Conservation (phyloP, 2,113 vertebrate species). For the Chamaea fasciata region DNA sequence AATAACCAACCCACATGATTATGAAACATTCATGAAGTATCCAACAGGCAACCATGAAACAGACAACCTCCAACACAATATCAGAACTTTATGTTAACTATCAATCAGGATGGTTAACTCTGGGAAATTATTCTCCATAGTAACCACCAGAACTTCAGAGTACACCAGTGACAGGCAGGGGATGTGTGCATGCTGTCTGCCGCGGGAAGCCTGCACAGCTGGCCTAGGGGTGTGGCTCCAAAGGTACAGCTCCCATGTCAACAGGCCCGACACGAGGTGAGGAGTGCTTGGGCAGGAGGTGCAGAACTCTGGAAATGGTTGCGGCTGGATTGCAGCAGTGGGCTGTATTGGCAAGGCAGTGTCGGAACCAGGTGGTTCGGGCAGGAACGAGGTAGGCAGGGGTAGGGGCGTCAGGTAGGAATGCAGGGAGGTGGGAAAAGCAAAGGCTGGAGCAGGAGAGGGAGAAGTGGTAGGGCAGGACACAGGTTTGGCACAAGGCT, state of each 20-base stretch:
- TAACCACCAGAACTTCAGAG: not conserved
- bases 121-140: no score
- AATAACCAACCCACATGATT: no score
- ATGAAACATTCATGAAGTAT: no score
- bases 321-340: rapidly evolving
- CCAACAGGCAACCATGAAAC: no score
- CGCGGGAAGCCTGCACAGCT: not conserved
- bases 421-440: not conserved
- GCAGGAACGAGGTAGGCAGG: not conserved
- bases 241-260: not conserved
- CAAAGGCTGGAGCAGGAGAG: not conserved
- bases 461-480: no score
- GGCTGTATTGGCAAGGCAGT: rapidly evolving
- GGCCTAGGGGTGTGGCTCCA: rapidly evolving
- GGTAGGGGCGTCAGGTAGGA: rapidly evolving
- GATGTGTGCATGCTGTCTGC: not conserved
- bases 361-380: not conserved
- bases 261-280: rapidly evolving
- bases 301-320: not conserved
- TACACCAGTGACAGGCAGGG: rapidly evolving
- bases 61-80: no score
- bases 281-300: not conserved
- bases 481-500: not conserved
- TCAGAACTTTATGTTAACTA: no score
- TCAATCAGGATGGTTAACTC: no score